Conservation (phyloP, 2,888 invertebrate genomes). For the Drosophila setosimentum region DNA sequence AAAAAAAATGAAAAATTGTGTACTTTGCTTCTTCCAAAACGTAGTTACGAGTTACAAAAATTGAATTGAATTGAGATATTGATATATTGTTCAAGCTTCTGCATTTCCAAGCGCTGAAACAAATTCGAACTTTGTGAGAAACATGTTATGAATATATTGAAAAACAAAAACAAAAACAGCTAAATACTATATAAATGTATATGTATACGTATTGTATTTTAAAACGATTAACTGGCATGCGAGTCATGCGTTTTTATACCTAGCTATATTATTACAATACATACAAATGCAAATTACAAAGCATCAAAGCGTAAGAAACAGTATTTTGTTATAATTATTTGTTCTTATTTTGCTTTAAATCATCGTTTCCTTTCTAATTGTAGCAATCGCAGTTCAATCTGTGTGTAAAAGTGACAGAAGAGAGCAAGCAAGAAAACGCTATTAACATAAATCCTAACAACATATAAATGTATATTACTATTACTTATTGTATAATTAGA, state of each 20-base stretch:
- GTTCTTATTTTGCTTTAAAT: constrained; percentile 60
- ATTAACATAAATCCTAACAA: constrained; percentile 73
- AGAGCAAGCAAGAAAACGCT: constrained; percentile 58
- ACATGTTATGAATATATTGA: constrained; percentile 35
- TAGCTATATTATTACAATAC: constrained; percentile 58
- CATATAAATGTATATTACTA: constrained; percentile 67
- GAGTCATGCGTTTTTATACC: constrained; percentile 71
- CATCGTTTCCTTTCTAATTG: constrained; percentile 58
- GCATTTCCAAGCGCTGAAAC: constrained; percentile 49
- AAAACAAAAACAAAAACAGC: constrained; percentile 18
- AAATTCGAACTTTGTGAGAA: constrained; percentile 35
- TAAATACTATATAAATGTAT: constrained; percentile 27
- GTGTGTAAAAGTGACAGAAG: constrained; percentile 16
- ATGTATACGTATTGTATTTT: constrained; percentile 58
- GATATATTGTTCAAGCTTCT: constrained; percentile 52
- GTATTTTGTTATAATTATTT: constrained; percentile 74
- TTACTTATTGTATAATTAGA: constrained; percentile 78
- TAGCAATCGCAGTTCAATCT: constrained; percentile 51
- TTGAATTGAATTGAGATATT: constrained; percentile 39
- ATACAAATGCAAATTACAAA: constrained; percentile 74
- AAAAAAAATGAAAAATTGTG: constrained; percentile 39
- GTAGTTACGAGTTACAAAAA: constrained; percentile 52
- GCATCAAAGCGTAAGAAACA: constrained; percentile 68
- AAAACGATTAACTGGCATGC: constrained; percentile 51
- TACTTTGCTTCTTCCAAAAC: constrained; percentile 65